Evolutionary conservation across 2,797 vertebrate species (phyloP).

Genomic region (Lates japonicus): DNA sequence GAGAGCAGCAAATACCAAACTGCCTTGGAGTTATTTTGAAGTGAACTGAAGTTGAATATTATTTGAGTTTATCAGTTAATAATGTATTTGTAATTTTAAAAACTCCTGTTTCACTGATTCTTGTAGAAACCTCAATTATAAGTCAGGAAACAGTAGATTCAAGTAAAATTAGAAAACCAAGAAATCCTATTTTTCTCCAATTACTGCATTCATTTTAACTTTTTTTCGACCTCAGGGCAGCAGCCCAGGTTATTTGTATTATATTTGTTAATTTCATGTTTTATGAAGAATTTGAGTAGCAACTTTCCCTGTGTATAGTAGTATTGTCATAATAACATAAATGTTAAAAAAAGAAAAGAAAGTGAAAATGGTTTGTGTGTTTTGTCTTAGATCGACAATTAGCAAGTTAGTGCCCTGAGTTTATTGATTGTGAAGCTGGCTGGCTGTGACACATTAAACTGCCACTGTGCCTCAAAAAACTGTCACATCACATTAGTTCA

Average conservation of each 20-base stretch:
- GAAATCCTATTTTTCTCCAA: slow-evolving; percentile 8
- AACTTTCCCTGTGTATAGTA: slow-evolving; percentile 50
- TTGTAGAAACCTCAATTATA: slow-evolving; percentile 25
- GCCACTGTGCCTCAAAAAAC: slow-evolving; percentile 31
- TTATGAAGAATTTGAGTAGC: slow-evolving; percentile 38
- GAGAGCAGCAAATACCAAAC: slow-evolving; percentile 16
- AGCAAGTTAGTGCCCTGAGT: slow-evolving; percentile 19
- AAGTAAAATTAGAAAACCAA: slow-evolving; percentile 10
- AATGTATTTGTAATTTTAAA: slow-evolving; percentile 14
- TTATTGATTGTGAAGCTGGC: slow-evolving; percentile 59
- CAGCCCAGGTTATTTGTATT: slow-evolving; percentile 56
- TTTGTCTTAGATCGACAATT: slow-evolving; percentile 35
- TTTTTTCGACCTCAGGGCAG: slow-evolving; percentile 26
- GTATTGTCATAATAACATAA: slow-evolving; percentile 50
- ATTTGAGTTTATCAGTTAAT: slow-evolving; percentile 20
- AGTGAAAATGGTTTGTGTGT: slow-evolving; percentile 23
- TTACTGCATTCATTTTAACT: slow-evolving; percentile 47
- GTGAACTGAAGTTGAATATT: slow-evolving; percentile 33
- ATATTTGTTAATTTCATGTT: slow-evolving; percentile 68
- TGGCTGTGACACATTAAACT: slow-evolving; percentile 45
- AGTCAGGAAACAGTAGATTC: slow-evolving; percentile 41
- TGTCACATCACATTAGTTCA: slow-evolving; percentile 69
- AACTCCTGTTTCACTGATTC: slow-evolving; percentile 48
- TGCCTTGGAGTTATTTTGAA: slow-evolving; percentile 33
- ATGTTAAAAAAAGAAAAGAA: slow-evolving; percentile 21